Evolutionary conservation across 2,888 invertebrate genomes (phyloP).

Genomic region (Corbicula japonica): DNA sequence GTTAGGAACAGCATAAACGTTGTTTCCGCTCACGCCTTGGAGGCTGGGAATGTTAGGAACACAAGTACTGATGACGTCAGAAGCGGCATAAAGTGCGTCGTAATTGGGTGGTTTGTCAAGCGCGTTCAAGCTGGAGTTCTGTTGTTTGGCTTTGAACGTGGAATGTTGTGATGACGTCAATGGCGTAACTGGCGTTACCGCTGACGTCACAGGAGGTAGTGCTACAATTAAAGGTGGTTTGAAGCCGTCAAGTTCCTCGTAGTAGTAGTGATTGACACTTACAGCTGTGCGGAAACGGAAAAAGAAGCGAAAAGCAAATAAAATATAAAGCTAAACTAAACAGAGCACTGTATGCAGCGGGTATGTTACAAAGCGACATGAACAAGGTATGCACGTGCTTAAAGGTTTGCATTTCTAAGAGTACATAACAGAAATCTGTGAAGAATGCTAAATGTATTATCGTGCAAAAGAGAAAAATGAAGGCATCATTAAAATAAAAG

Average conservation of each 20-base stretch:
- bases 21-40: conserved; percentile 86
- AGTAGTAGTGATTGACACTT: conserved; percentile 80
- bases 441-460: not conserved
- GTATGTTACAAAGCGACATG: conserved; percentile 11
- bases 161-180: conserved; percentile 66
- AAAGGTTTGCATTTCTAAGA: not conserved
- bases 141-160: conserved; percentile 59
- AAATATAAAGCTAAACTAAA: conserved; percentile 46
- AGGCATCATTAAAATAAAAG: too few species aligned
- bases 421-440: conserved; percentile 4
- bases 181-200: conserved; percentile 70
- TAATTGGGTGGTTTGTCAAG: conserved; percentile 81
- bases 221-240: conserved; percentile 82
- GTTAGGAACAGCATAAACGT: conserved; percentile 88
- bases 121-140: conserved; percentile 63
- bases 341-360: conserved; percentile 14
- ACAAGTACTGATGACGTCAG: conserved; percentile 81
- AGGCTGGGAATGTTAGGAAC: conserved; percentile 82
- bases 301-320: conserved; percentile 52
- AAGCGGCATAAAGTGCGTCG: conserved; percentile 82
- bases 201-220: conserved; percentile 77
- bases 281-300: conserved; percentile 64
- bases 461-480: conserved; percentile 27
- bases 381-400: conserved; percentile 23
- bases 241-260: conserved; percentile 85